Conservation (phyloP, 2,888 invertebrate species). For the Choristoneura rosaceana region DNA sequence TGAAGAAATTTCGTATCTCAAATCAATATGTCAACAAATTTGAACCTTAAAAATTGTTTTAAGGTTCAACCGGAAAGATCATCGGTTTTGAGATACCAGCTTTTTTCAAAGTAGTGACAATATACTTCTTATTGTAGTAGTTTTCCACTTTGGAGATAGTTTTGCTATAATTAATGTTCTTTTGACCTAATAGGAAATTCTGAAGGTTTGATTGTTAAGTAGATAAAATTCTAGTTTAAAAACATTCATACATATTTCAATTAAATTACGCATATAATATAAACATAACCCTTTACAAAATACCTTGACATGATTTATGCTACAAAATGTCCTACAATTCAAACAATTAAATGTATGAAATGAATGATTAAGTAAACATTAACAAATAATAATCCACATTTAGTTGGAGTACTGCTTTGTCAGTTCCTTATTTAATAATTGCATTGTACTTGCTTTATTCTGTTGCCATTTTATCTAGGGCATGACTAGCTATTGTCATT, state of each 20-base stretch:
- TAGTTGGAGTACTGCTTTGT: slow-evolving; percentile 17
- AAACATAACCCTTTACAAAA: slow-evolving; percentile 2
- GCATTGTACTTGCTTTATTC: slow-evolving; percentile 21
- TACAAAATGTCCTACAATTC: neutral
- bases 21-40: too few species aligned
- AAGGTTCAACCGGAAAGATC: too few species aligned
- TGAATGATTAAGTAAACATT: slow-evolving; percentile 33
- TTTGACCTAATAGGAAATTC: too few species aligned
- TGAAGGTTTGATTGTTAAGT: neutral
- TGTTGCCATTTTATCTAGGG: slow-evolving; percentile 28
- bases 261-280: neutral
- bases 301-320: slow-evolving; percentile 25
- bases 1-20: too few species aligned
- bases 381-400: slow-evolving; percentile 22
- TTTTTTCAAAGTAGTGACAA: too few species aligned
- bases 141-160: too few species aligned
- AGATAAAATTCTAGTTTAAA: neutral
- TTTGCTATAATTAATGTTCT: too few species aligned
- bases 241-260: neutral
- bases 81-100: too few species aligned
- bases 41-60: too few species aligned
- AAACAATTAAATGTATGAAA: slow-evolving; percentile 22
- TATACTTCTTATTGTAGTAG: too few species aligned
- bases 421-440: slow-evolving; percentile 38
- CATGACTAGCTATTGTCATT: slow-evolving; percentile 38